Evolutionary conservation across 2,888 invertebrate genomes (phyloP), one percentile per base, ranked within the genome.

Genomic region (Apoderus coryli): DNA sequence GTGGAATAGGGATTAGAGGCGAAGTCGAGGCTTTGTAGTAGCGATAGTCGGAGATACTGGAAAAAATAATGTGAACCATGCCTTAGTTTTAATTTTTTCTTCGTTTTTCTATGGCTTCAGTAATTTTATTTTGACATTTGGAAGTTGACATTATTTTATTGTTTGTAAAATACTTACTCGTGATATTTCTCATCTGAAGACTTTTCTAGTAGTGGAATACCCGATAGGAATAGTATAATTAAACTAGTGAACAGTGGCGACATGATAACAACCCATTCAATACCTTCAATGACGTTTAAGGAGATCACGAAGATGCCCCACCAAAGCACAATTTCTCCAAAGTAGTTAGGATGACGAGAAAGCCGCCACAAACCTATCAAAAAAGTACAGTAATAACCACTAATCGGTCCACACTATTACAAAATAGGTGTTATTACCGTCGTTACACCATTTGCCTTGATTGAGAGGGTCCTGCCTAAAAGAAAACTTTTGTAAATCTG

Each of bases 281-380:
- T 63, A 10, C 85, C 82, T 47, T 77, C 72, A 44, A 90, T 73
- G 10, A 89, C 80, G 52, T 85, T 86, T 16, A 88, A 57, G 1
- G 88, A 82, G 54, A 89, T 80, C 29, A 84, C 73, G 52, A 90
- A 90, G 45, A 90, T 77, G 3, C 92, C 89, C 81, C 89, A 84
- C 90, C 92, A 89, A 10, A 92, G 67, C 1, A 86, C 69, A 7
- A 90, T 84, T 61, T 92, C 92, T 0, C 92, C 92, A 53, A 92
- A 90, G 54, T 90, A 92, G 56, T 92, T 92, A 0, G 92, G 92
- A 60, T 92, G 90, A 36, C 92, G 67, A 0, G 89, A 89, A 24
- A 86, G 57, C 22, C 79, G 70, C 90, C 90, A 92, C 28, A 59
- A 42, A 34, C 58, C 56, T 57, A 23, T 14, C 25, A 3, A 25